These are phyloP conservation scores for Liopterus haemorrhoidalis DNA, from an alignment of 2,888 invertebrate species.

Conservation along the genomic window DNA sequence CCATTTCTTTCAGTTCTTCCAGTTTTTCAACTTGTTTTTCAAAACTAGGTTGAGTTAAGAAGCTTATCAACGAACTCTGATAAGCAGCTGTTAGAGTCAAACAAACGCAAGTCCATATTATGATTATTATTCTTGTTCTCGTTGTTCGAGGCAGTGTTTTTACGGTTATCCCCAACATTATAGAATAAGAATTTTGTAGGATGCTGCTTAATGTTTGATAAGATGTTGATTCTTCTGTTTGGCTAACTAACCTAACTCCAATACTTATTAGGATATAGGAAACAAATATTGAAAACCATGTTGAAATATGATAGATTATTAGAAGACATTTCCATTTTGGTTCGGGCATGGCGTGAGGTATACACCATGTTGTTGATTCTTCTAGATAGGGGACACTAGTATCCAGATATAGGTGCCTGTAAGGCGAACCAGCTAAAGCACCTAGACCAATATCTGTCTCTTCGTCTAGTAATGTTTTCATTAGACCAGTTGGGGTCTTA, in stretches of 20 bases:
- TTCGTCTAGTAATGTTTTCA: conserved; percentile 33
- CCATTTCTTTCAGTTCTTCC: too few relatives aligned
- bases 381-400: conserved; percentile 37
- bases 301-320: conserved; percentile 10
- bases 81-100: conserved; percentile 34
- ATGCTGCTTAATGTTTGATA: too few relatives aligned
- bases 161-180: conserved; percentile 31
- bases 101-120: too few relatives aligned
- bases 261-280: conserved; percentile 19
- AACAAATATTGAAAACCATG: conserved; percentile 10
- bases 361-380: conserved; percentile 40
- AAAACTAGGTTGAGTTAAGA: conserved; percentile 33
- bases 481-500: conserved; percentile 34
- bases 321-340: conserved; percentile 30
- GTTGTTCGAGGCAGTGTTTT: conserved; percentile 33
- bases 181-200: conserved; percentile 29
- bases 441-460: conserved; percentile 39
- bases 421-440: conserved; percentile 36
- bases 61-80: conserved; percentile 35
- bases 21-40: conserved; percentile 34
- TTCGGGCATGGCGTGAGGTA: conserved; percentile 37
- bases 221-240: too few relatives aligned
- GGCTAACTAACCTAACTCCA: too few relatives aligned
- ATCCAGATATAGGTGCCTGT: conserved; percentile 36
- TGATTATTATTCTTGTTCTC: too few relatives aligned